Evolutionary conservation across 2,797 vertebrate genomes (phyloP).

Genomic region (Lutjanus argentimaculatus): DNA sequence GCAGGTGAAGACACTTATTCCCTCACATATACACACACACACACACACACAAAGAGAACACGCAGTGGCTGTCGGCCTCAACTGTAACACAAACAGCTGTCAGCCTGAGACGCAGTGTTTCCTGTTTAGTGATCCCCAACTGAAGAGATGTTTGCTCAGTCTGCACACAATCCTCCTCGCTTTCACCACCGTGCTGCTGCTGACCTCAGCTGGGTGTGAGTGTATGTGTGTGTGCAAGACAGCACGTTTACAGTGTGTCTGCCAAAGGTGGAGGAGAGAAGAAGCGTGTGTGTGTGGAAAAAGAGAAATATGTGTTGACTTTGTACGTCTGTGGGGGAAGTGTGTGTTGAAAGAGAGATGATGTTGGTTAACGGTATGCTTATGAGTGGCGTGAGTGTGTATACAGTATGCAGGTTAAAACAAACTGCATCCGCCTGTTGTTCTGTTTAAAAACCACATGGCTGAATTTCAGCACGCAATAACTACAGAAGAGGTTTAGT

Average conservation of each 20-base stretch:
- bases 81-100: slow-evolving; percentile 48
- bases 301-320: slow-evolving; percentile 4
- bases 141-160: slow-evolving; percentile 38
- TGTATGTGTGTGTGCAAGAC: slow-evolving; percentile 13
- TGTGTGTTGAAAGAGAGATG: not conserved
- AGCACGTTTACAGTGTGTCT: slow-evolving; percentile 16
- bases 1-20: slow-evolving; percentile 47
- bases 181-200: slow-evolving; percentile 20
- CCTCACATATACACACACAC: not conserved
- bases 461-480: not conserved
- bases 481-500: not conserved
- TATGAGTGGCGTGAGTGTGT: not conserved
- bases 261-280: slow-evolving; percentile 12
- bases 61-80: not conserved
- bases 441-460: slow-evolving; percentile 6
- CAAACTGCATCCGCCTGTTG: slow-evolving; percentile 7
- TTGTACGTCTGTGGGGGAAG: not conserved
- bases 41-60: slow-evolving; percentile 2
- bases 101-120: slow-evolving; percentile 30
- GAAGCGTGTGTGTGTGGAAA: not conserved
- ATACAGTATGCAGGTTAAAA: not conserved
- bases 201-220: slow-evolving; percentile 30
- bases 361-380: not conserved
- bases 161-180: slow-evolving; percentile 15
- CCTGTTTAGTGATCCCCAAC: slow-evolving; percentile 40